Percentiles rank a stretch among this genome's conserved stretches.
Evolutionary conservation across 1,140 invertebrate species (phyloP).

Genomic region (Sycobia sp.): DNA sequence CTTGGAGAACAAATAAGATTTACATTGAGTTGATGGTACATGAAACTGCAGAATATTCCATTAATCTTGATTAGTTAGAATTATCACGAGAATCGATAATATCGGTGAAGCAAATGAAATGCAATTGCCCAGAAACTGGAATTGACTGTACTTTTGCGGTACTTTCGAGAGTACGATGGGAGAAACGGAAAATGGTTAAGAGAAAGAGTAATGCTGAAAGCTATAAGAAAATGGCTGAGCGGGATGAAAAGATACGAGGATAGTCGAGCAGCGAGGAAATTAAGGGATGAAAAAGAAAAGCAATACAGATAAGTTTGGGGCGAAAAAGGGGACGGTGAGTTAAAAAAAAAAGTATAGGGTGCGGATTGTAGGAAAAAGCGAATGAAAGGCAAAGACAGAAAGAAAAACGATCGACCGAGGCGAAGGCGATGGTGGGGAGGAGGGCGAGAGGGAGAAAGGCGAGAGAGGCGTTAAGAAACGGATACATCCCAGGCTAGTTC

Average conservation of each 20-base stretch:
- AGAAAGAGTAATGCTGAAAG: neutral
- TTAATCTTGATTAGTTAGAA: too few relatives aligned
- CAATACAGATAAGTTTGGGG: slow-evolving; percentile 14
- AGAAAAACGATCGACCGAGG: slow-evolving; percentile 25
- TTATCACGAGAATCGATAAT: too few relatives aligned
- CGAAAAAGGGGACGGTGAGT: slow-evolving; percentile 10
- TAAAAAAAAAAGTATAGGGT: slow-evolving; percentile 3
- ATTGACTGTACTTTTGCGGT: too few relatives aligned
- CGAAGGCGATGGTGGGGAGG: neutral
- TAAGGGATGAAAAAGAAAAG: slow-evolving; percentile 17
- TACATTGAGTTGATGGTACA: too few relatives aligned
- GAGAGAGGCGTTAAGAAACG: slow-evolving; percentile 55
- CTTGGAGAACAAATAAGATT: too few relatives aligned
- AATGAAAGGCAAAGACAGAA: slow-evolving; percentile 38
- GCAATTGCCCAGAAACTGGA: too few relatives aligned
- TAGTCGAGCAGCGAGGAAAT: slow-evolving; percentile 7
- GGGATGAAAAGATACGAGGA: neutral
- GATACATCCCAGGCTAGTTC: slow-evolving; percentile 57
- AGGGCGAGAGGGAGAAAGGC: slow-evolving; percentile 29
- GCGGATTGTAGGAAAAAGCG: slow-evolving; percentile 8
- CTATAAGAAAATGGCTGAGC: neutral
- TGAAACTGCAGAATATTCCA: too few relatives aligned
- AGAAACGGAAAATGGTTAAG: neutral
- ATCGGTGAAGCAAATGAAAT: too few relatives aligned
- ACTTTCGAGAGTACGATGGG: too few relatives aligned